Percentiles rank a stretch among this genome's conserved stretches.
These are phyloP conservation scores for Sylvia borin DNA, from an alignment of 2,797 vertebrate species.

Conservation along the genomic window DNA sequence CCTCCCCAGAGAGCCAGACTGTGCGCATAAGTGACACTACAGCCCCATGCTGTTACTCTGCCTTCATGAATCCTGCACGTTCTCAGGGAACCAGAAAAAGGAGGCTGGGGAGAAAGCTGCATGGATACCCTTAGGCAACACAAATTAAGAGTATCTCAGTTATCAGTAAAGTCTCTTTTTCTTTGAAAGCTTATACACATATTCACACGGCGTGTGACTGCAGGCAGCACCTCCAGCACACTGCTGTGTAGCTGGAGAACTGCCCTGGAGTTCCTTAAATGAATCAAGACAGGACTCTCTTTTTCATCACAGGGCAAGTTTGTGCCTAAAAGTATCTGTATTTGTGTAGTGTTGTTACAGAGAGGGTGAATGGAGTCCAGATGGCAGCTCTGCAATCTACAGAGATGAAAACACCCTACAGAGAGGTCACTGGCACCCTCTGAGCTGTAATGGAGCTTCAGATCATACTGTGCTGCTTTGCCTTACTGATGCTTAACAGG, in stretches of 20 bases:
- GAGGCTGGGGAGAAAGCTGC: not conserved
- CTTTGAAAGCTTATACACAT: not conserved
- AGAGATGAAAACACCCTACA: not conserved
- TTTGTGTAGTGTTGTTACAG: not conserved
- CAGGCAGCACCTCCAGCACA: not conserved
- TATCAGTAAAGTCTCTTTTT: not conserved
- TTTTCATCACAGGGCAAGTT: not conserved
- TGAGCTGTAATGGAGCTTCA: not conserved
- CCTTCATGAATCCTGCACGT: not conserved
- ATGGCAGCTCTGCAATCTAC: slow-evolving; percentile 17
- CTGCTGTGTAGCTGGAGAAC: not conserved
- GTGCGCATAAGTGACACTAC: accelerated
- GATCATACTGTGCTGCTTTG: not conserved
- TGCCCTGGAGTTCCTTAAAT: not conserved
- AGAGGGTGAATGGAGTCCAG: slow-evolving; percentile 17
- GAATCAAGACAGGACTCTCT: not conserved
- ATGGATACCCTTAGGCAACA: not conserved
- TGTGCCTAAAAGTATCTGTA: not conserved
- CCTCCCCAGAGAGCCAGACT: not conserved
- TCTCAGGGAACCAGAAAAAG: not conserved
- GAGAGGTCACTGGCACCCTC: not conserved
- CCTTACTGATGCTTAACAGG: not conserved
- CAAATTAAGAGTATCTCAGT: not conserved
- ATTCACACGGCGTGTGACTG: not conserved
- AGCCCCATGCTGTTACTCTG: not conserved